phyloP scores from a whole-genome alignment of 1,140 invertebrate genomes.

The Drosophila athabasca region DNA sequence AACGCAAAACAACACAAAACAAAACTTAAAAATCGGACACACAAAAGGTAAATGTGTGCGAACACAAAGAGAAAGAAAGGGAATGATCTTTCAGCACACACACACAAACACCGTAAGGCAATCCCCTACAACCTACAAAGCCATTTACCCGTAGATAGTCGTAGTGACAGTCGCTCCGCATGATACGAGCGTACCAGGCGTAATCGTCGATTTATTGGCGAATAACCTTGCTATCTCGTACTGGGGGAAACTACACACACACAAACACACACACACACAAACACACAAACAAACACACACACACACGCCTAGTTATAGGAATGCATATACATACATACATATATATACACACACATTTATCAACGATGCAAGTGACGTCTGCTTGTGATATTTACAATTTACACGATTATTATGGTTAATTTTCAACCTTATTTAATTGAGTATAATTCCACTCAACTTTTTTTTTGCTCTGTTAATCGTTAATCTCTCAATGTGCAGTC shows the following conservation, averaged over 20 bases:
- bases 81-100: constrained; percentile 12
- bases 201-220: too few species aligned
- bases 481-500: constrained; percentile 35
- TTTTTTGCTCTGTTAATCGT: constrained; percentile 34
- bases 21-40: constrained; percentile 15
- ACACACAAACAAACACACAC: too few species aligned
- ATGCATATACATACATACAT: constrained; percentile 29
- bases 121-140: too few species aligned
- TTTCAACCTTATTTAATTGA: constrained; percentile 50
- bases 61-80: constrained; percentile 10
- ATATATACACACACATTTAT: constrained; percentile 64
- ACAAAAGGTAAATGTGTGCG: not conserved
- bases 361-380: constrained; percentile 80
- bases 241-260: not conserved
- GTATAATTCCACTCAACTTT: constrained; percentile 29
- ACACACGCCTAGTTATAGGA: constrained; percentile 34
- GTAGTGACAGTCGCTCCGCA: too few species aligned
- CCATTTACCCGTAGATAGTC: too few species aligned
- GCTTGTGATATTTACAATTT: constrained; percentile 82
- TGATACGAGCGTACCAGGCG: too few species aligned
- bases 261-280: constrained; percentile 21
- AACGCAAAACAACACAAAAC: constrained; percentile 11
- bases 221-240: too few species aligned
- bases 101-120: too few species aligned
- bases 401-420: constrained; percentile 74